Base-by-base conservation (phyloP, 2,888 invertebrate species). In the Drosophila heteroneura region DNA sequence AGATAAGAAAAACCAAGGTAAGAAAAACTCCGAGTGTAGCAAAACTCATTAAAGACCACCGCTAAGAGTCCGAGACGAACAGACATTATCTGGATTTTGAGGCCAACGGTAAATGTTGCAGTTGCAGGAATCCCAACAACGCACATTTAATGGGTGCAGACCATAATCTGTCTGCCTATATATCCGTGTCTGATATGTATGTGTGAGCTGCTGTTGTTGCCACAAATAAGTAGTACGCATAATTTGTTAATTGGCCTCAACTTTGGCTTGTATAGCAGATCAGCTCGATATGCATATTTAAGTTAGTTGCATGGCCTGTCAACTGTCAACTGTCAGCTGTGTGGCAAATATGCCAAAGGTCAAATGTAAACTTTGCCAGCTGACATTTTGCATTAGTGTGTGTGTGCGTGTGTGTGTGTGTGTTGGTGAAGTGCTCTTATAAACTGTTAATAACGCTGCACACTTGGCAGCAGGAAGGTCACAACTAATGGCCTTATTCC, bases 91-190 rank as follows among this genome's bases (percentile, higher is more conserved):
- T 80, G 76, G 82, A 74, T 82, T 83, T 83, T 76, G 76, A 85
- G 87, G 53, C 32, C 73, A 85, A 85, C 85, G 80, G 87, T 87
- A 87, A 85, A 82, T 53, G 70, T 56, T 49, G 69, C 69, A 51
- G 33, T 54, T 26, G 49, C 35, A 35, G 53, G 60, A 74, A 64
- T 64, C 70, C 58, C 47, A 61, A 33, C 60, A 44, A 63, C 60
- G 39, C 66, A 70, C 53, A 41, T 32, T 32, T 44, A 44, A 32
- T 44, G 22, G 32, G 19, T 19, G 32, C 22, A 60, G 51, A 71
- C 75, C 74, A 74, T 76, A 83, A 83, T 76, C 83, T 75, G 70
- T 61, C 67, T 70, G 68, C 53, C 59, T 49, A 35, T 67, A 41
- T 41, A 16, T 28, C 37, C 6, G 10, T 37, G 16, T 7, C 4